phyloP scores from a whole-genome alignment of 2,888 invertebrate species.

The Parnassius orleans region DNA sequence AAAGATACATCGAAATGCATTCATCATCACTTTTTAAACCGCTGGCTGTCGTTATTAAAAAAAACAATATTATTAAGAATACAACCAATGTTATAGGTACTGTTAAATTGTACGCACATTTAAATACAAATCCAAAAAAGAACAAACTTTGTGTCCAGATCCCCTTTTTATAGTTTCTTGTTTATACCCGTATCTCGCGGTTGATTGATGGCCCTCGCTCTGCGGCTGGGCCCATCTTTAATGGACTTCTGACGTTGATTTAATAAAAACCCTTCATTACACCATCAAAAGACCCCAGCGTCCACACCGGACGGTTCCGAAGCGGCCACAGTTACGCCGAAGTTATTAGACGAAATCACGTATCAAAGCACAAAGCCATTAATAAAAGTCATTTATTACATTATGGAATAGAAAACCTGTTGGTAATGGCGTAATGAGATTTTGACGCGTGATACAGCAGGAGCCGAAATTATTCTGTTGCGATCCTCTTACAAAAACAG shows the following conservation, averaged over 20 bases:
- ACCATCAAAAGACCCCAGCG: constrained; percentile 53
- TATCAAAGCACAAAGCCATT: constrained; percentile 35
- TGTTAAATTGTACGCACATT: background rate
- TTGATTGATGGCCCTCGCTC: constrained; percentile 68
- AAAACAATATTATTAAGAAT: too few species aligned
- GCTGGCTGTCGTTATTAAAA: too few species aligned
- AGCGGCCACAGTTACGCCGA: constrained; percentile 34
- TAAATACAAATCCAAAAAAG: constrained; percentile 28
- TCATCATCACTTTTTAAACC: too few species aligned
- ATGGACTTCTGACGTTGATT: constrained; percentile 79
- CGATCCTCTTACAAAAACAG: constrained; percentile 28
- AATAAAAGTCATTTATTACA: constrained; percentile 30
- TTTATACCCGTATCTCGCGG: constrained; percentile 52
- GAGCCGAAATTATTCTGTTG: constrained; percentile 21
- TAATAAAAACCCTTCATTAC: constrained; percentile 79
- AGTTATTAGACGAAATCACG: constrained; percentile 41
- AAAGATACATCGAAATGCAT: too few species aligned
- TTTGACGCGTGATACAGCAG: constrained; percentile 24
- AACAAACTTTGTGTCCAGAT: constrained; percentile 28
- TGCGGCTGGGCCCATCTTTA: constrained; percentile 58
- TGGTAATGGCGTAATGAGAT: background rate
- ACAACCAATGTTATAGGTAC: too few species aligned
- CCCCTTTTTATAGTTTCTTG: constrained; percentile 40
- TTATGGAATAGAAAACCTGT: constrained; percentile 17
- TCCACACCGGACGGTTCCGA: constrained; percentile 35